Base-by-base conservation (phyloP, 1,140 invertebrate species). In the Penaeus vannamei region DNA sequence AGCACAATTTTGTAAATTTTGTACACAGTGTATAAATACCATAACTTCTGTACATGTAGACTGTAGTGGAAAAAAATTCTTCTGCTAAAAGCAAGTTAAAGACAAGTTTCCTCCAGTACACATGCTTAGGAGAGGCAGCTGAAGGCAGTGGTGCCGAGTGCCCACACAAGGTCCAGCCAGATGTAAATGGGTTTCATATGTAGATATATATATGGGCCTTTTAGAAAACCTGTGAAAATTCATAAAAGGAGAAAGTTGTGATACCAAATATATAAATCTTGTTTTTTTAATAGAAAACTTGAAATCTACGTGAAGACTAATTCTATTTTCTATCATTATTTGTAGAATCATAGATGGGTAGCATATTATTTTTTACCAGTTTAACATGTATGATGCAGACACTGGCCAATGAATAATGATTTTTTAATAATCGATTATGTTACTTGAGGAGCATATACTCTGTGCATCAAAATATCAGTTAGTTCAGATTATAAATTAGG, bases 321-420 rank as follows among this genome's bases (percentile, higher is more conserved):
- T 88, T 88, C 87, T 89, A 89, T 89, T 89, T 89, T 89, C 87
- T 89, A 89, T 89, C 87, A 89, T 89, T 89, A 89, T 89, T 89
- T 89, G 87, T 89, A 89, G 87, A 81, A 84, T 89, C 83, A 89
- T 89, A 89, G 87, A 89, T 89, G 84, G 84, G 87, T 89, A 89
- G 86, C 84, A 85, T 89, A 89, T 89, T 89, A 89, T 89, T 89
- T 89, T 89, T 89, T 89, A 89, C 87, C 87, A 79, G 87, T 89
- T 89, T 89, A 83, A 85, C 82, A 89, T 89, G 59, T 81, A 87
- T 87, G 85, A 87, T 81, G 69, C 84, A 89, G 82, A 89, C 84
- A 89, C 66, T 85, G 83, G 82, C 46, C 87, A 89, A 81, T 89
- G 69, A 89, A 89, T 84, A 79, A 32, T 84, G 82, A 85, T 89